These are phyloP conservation scores for Diadumene lineata DNA, from an alignment of 92 coral and sea anemone genomes.

Conservation along the genomic window DNA sequence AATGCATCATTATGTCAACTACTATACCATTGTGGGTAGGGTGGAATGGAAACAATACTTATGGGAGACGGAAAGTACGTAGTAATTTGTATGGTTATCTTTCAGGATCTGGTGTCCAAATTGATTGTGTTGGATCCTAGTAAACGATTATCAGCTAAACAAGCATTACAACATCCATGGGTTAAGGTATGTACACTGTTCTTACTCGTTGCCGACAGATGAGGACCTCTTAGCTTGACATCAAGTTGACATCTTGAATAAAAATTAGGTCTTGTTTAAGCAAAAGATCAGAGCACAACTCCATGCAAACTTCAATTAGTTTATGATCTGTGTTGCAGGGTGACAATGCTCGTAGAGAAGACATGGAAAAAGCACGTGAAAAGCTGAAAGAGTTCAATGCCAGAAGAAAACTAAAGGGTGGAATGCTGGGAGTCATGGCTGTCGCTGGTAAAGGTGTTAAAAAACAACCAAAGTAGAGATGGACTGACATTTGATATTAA, in stretches of 20 bases:
- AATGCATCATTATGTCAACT: no score
- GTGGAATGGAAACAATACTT: background rate
- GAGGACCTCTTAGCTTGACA: no score
- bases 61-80: background rate
- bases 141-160: slow-evolving; percentile 80
- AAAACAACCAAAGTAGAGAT: background rate
- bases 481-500: background rate
- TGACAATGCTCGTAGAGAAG: slow-evolving; percentile 79
- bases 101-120: slow-evolving; percentile 85
- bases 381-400: slow-evolving; percentile 89
- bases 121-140: slow-evolving; percentile 76
- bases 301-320: no score
- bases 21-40: background rate
- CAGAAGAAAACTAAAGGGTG: slow-evolving; percentile 88
- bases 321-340: no score
- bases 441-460: slow-evolving; percentile 40
- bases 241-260: no score
- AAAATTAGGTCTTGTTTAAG: no score
- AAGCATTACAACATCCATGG: slow-evolving; percentile 87
- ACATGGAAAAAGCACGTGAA: slow-evolving; percentile 73
- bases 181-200: slow-evolving; percentile 66
- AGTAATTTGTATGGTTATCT: background rate
- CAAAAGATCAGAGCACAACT: no score
- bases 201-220: no score
- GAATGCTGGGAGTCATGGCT: slow-evolving; percentile 84